Conservation (phyloP, 2,888 invertebrate species). For the Cerceris ruficornis region DNA sequence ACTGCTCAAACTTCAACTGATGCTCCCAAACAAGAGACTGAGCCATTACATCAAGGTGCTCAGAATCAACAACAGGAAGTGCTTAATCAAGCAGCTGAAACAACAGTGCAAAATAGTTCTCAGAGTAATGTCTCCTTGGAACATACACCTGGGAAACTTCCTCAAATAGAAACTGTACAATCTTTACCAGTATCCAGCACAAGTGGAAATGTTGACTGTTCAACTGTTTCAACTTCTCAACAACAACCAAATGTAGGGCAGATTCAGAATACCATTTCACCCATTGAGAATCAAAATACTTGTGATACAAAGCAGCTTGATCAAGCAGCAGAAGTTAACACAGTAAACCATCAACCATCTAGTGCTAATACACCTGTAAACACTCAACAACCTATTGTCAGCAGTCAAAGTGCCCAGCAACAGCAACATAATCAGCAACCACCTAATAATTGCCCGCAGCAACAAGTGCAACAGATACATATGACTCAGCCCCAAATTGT, state of each 20-base stretch:
- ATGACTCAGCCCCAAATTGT: constrained; percentile 50
- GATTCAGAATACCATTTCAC: constrained; percentile 69
- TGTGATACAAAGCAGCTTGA: constrained; percentile 69
- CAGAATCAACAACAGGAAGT: constrained; percentile 57
- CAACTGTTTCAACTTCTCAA: constrained; percentile 44
- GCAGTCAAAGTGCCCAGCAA: constrained; percentile 73
- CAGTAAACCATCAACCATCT: constrained; percentile 60
- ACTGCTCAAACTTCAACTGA: constrained; percentile 70
- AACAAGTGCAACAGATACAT: constrained; percentile 69
- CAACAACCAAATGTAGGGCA: constrained; percentile 55
- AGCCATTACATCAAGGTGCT: constrained; percentile 67
- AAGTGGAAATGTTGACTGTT: constrained; percentile 75
- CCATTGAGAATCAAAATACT: constrained; percentile 64
- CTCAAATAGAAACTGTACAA: constrained; percentile 74
- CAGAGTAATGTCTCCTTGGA: constrained; percentile 70
- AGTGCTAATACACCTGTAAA: constrained; percentile 60
- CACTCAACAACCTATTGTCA: constrained; percentile 68
- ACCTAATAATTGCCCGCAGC: constrained; percentile 59
- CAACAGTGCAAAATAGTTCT: constrained; percentile 70
- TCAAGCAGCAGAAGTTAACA: constrained; percentile 69
- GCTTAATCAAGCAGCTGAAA: constrained; percentile 64
- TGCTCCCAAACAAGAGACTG: constrained; percentile 67
- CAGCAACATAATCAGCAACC: constrained; percentile 69
- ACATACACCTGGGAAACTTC: constrained; percentile 62
- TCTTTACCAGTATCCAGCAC: constrained; percentile 79